A percentile compares a stretch with the other conserved stretches of the same genome.
Evolutionary conservation across 2,888 invertebrate species (phyloP).

Genomic region (Scaptomyza reducta): DNA sequence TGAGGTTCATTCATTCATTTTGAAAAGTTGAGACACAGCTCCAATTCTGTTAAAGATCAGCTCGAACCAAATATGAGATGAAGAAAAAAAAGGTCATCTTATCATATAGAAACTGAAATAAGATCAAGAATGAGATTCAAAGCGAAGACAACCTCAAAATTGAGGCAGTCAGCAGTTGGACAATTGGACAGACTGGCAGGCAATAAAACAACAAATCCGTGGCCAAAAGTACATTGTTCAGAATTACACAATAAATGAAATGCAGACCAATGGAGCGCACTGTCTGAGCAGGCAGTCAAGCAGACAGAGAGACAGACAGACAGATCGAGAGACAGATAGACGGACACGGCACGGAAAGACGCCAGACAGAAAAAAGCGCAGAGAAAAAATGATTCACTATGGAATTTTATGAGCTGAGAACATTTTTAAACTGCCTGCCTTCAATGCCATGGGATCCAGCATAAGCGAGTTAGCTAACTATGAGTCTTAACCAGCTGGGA

Average conservation of each 20-base stretch:
- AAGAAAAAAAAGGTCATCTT: slow-evolving; percentile 73
- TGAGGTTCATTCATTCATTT: slow-evolving; percentile 77
- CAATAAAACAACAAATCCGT: slow-evolving; percentile 69
- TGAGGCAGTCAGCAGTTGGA: slow-evolving; percentile 22
- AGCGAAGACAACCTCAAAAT: slow-evolving; percentile 49
- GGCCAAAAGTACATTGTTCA: slow-evolving; percentile 71
- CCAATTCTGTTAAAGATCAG: slow-evolving; percentile 49
- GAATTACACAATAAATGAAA: slow-evolving; percentile 81
- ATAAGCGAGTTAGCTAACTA: slow-evolving; percentile 17
- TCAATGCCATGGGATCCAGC: slow-evolving; percentile 62
- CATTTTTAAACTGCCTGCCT: slow-evolving; percentile 60
- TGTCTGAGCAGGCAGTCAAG: slow-evolving; percentile 24
- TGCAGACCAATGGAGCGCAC: slow-evolving; percentile 72
- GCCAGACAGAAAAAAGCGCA: slow-evolving; percentile 55
- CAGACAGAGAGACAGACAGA: slow-evolving; percentile 7
- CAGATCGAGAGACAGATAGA: background rate
- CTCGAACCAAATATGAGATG: slow-evolving; percentile 29
- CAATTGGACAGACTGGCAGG: slow-evolving; percentile 3
- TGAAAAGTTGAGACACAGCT: slow-evolving; percentile 49
- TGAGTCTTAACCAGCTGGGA: slow-evolving; percentile 35
- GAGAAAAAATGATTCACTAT: slow-evolving; percentile 73
- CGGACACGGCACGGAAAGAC: slow-evolving; percentile 36
- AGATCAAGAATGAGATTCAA: slow-evolving; percentile 81
- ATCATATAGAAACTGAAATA: slow-evolving; percentile 81
- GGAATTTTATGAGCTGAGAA: slow-evolving; percentile 81